Evolutionary conservation across 1,140 invertebrate genomes (phyloP).

Genomic region (Himalopsyche phryganea): DNA sequence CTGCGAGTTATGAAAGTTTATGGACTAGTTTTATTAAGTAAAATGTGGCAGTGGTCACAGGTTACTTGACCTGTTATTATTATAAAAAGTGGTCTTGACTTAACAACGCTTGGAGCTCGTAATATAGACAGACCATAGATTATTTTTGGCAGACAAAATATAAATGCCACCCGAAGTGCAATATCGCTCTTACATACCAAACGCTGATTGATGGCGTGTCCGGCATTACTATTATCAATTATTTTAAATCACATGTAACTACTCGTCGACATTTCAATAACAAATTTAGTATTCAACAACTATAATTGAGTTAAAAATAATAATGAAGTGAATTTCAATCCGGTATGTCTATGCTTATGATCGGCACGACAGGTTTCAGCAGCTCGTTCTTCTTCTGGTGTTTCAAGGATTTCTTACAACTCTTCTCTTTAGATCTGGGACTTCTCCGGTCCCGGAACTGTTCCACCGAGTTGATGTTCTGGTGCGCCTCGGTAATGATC

Average conservation of each 20-base stretch:
- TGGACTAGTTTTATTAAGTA: too few species aligned
- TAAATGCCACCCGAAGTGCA: too few species aligned
- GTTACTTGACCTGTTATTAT: too few species aligned
- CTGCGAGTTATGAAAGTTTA: too few species aligned
- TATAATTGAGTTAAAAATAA: not conserved
- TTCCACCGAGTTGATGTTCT: slow-evolving; percentile 49
- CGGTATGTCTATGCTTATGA: slow-evolving; percentile 83
- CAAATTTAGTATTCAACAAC: not conserved
- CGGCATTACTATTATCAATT: too few species aligned
- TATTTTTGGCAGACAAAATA: too few species aligned
- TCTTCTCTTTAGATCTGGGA: slow-evolving; percentile 55
- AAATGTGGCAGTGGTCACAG: too few species aligned
- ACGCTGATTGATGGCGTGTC: too few species aligned
- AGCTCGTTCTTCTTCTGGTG: slow-evolving; percentile 69
- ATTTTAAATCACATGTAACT: not conserved
- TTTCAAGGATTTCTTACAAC: slow-evolving; percentile 59
- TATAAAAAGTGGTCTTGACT: too few species aligned
- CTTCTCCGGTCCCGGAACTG: slow-evolving; percentile 53
- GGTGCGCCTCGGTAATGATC: slow-evolving; percentile 42
- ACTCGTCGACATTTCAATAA: not conserved
- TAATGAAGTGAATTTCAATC: slow-evolving; percentile 59
- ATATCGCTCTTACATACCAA: too few species aligned
- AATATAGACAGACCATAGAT: too few species aligned
- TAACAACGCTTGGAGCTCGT: too few species aligned
- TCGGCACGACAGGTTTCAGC: slow-evolving; percentile 79